These are phyloP conservation scores for Ernsta delagoae DNA, from an alignment of 2,888 invertebrate genomes.

Conservation along the genomic window DNA sequence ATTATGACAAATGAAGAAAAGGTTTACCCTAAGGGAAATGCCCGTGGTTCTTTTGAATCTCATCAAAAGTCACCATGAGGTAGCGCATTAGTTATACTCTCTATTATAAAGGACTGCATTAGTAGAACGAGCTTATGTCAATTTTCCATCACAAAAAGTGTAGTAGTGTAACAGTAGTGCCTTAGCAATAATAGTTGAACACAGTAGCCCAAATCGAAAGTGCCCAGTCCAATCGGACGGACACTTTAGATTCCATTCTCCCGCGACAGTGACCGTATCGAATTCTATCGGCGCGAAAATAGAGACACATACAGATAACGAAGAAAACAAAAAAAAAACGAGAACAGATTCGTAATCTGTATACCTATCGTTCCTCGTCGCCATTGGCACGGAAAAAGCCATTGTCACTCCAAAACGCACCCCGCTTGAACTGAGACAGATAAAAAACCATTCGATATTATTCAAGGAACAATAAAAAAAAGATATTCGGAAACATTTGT, in stretches of 20 bases:
- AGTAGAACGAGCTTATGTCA: too few species aligned
- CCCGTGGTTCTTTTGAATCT: too few species aligned
- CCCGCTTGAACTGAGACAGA: slow-evolving; percentile 27
- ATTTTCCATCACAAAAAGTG: too few species aligned
- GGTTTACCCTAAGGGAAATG: too few species aligned
- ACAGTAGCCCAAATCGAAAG: neutral
- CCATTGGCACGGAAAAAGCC: slow-evolving; percentile 35
- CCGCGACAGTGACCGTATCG: slow-evolving; percentile 11
- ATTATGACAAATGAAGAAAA: too few species aligned
- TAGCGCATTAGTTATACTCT: too few species aligned
- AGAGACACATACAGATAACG: neutral
- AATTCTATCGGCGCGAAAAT: slow-evolving; percentile 28
- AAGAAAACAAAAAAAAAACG: slow-evolving; percentile 7
- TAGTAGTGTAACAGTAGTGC: too few species aligned
- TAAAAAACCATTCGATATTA: slow-evolving; percentile 36
- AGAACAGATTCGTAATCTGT: slow-evolving; percentile 31
- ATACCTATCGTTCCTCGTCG: slow-evolving; percentile 33
- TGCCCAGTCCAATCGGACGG: slow-evolving; percentile 9
- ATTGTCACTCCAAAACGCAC: slow-evolving; percentile 33
- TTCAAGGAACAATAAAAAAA: slow-evolving; percentile 33
- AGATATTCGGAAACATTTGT: slow-evolving; percentile 19
- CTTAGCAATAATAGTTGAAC: slow-evolving; percentile 1
- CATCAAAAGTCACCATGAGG: too few species aligned
- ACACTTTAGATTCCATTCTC: slow-evolving; percentile 23
- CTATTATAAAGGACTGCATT: too few species aligned